Evolutionary conservation across 2,113 vertebrate species (phyloP), one percentile per base, ranked within the genome.

Genomic region (Oceanodroma tethys): DNA sequence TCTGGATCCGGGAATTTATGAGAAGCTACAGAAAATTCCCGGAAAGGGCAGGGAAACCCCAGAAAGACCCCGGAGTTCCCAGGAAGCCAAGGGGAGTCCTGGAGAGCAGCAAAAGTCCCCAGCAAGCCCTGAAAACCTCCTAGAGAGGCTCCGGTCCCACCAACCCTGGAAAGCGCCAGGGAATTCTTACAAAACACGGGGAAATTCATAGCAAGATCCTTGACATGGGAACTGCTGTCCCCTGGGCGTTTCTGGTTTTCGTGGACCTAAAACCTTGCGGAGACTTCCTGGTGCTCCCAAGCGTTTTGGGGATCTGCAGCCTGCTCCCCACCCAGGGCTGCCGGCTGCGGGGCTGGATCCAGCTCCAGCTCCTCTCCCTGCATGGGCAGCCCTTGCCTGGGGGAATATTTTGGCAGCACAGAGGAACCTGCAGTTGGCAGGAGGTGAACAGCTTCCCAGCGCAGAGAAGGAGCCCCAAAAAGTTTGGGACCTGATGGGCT

Each of bases 341-440:
- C 8, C 1, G 3, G 4, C 12, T 3, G 12, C 6, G 1, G 9
- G 43, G 48, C 2, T 1, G 1, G 60, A 21, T 45, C 58, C 52
- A 25, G 26, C 27, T 65, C 53, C 47, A 15, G 25, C 53, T 53
- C 42, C 50, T 63, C 47, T 52, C 19, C 40, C 86, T 75, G 30
- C 10, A 4, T 3, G 2, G 10, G 38, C 48, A 71, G 56, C 36
- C 53, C 53, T 38, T 75, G 11, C 14, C 32, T 9, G 0, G 18
- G 30, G 50, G 17, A 47, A 17, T 7, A 18, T 78, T 83, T 23
- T 8, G 36, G 76, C 63, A 70, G 17, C 36, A 23, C 5, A 1
- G 67, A 42, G n/a, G 38, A 8, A 48, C 27, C 10, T 29, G 14
- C 30, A 21, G 42, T 4, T 27, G 66, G 36, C n/a, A 62, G 45